These are phyloP conservation scores for Melopsittacus undulatus DNA, from an alignment of 2,797 vertebrate genomes.

Conservation along the genomic window DNA sequence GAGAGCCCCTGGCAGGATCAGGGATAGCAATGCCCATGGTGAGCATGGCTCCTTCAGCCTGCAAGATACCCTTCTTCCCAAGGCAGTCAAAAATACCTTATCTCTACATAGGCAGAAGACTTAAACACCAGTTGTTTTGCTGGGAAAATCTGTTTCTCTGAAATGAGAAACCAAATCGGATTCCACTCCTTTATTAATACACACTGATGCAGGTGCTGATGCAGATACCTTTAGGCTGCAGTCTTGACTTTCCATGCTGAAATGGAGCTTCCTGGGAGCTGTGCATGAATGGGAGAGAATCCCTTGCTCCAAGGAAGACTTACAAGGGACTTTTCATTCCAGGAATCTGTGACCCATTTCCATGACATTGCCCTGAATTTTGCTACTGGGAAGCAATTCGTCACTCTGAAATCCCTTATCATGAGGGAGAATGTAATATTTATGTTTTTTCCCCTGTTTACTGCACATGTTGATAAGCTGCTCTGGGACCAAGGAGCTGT, in stretches of 20 bases:
- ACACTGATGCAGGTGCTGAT: background rate
- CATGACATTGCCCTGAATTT: background rate
- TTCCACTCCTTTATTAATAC: background rate
- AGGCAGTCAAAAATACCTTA: background rate
- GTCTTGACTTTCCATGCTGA: background rate
- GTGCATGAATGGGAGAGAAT: rapidly evolving
- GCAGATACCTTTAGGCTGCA: background rate
- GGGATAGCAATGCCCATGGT: rapidly evolving
- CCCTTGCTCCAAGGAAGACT: background rate
- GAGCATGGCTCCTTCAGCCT: background rate
- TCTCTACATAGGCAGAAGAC: background rate
- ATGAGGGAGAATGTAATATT: conserved; percentile 30
- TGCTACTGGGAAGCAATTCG: conserved; percentile 39
- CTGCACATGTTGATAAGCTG: conserved; percentile 42
- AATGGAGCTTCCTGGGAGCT: background rate
- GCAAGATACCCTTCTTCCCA: background rate
- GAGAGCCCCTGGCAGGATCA: background rate
- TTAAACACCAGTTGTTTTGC: background rate
- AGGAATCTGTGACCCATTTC: conserved; percentile 4
- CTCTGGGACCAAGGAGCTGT: conserved; percentile 17
- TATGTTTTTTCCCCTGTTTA: conserved; percentile 50
- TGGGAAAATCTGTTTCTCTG: background rate
- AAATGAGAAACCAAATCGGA: background rate
- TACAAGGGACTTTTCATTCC: background rate
- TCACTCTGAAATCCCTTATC: conserved; percentile 49